Conservation (phyloP, 2,888 invertebrate genomes). For the Euspilapteryx auroguttella region DNA sequence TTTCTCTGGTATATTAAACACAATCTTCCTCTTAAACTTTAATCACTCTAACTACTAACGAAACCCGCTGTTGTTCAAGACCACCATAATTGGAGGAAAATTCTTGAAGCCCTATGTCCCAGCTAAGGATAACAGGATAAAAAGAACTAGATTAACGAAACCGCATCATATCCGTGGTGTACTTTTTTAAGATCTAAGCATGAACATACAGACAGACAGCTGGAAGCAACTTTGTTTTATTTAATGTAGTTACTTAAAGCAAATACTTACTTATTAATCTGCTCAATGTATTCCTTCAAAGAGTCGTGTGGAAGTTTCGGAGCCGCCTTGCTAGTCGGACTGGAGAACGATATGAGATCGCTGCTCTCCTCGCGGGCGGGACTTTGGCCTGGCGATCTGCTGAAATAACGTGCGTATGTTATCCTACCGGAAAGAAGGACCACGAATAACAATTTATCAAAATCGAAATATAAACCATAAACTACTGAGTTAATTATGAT, state of each 20-base stretch:
- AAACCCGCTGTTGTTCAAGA: no score
- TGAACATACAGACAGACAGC: not conserved
- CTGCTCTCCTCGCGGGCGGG: constrained; percentile 40
- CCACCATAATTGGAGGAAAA: no score
- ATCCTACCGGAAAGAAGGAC: no score
- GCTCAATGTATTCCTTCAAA: constrained; percentile 64
- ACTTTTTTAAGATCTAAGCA: not conserved
- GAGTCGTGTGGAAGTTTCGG: constrained; percentile 50
- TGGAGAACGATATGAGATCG: constrained; percentile 73
- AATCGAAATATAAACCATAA: no score
- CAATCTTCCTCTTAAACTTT: no score
- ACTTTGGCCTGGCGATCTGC: constrained; percentile 42
- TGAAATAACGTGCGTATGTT: constrained; percentile 7
- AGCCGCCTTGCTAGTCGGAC: constrained; percentile 58
- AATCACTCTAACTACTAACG: no score
- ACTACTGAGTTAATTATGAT: no score
- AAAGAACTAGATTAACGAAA: no score
- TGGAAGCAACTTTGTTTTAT: not conserved
- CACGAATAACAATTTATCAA: no score
- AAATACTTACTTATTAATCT: constrained; percentile 47
- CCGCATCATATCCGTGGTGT: not conserved
- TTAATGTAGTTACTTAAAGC: not conserved
- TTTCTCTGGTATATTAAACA: no score
- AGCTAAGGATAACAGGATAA: no score
- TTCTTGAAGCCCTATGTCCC: no score